Percentiles rank a stretch among this genome's conserved stretches.
phyloP scores from a whole-genome alignment of 2,888 invertebrate species.

The Plutella xylostella region DNA sequence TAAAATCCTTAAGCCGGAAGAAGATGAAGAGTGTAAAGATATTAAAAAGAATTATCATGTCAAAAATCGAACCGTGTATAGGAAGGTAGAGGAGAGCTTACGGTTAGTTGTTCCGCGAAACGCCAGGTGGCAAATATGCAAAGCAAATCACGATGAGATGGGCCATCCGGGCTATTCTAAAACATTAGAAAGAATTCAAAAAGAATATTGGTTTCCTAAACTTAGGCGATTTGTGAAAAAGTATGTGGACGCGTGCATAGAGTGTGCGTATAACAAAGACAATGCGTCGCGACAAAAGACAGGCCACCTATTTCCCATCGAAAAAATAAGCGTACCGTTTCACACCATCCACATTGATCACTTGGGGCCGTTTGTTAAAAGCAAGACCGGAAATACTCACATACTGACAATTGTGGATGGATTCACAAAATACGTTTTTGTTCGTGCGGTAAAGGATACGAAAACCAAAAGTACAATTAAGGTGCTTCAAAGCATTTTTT shows the following conservation, averaged over 20 bases:
- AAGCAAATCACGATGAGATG: neutral
- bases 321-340: neutral
- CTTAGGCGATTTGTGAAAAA: slow-evolving; percentile 1
- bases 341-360: slow-evolving; percentile 2
- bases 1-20: neutral
- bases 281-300: neutral
- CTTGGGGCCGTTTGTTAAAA: slow-evolving; percentile 4
- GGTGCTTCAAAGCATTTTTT: neutral
- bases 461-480: neutral
- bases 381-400: neutral
- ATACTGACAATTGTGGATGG: neutral
- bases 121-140: neutral
- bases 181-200: neutral
- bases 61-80: neutral
- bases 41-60: neutral
- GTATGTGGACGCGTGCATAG: neutral
- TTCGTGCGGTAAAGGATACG: neutral
- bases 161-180: slow-evolving; percentile 7
- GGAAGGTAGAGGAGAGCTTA: neutral
- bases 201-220: slow-evolving; percentile 2
- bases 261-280: neutral
- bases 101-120: slow-evolving; percentile 1
- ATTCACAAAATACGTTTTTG: slow-evolving; percentile 1
- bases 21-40: neutral
- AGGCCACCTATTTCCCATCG: neutral